Evolutionary conservation across 2,797 vertebrate species (phyloP).

Genomic region (Darevskia mixta): DNA sequence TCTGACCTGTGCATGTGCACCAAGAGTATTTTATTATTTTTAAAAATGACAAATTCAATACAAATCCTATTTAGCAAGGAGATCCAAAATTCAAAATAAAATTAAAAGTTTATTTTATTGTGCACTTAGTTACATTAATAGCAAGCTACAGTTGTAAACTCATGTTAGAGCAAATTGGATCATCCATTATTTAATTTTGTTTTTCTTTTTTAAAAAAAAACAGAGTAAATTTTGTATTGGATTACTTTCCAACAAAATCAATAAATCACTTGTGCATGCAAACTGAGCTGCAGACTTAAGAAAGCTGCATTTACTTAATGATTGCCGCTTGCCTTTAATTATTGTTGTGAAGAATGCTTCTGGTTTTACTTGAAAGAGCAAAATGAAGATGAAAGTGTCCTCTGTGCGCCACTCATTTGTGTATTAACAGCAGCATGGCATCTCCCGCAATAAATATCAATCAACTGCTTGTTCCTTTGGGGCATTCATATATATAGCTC

Average conservation of each 20-base stretch:
- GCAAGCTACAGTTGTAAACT: slow-evolving; percentile 29
- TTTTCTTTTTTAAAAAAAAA: neutral
- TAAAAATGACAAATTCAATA: neutral
- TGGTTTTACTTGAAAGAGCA: slow-evolving; percentile 16
- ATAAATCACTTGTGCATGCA: slow-evolving; percentile 8
- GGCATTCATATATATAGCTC: neutral
- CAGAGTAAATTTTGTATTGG: slow-evolving; percentile 6
- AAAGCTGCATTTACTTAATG: slow-evolving; percentile 25
- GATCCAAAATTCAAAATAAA: slow-evolving; percentile 24
- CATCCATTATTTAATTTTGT: slow-evolving; percentile 46
- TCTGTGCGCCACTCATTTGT: neutral
- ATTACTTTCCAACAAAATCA: slow-evolving; percentile 27
- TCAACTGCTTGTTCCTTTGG: slow-evolving; percentile 43
- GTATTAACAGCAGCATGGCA: slow-evolving; percentile 22
- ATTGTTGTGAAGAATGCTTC: neutral
- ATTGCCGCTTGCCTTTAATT: neutral
- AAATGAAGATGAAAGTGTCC: neutral
- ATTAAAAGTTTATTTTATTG: slow-evolving; percentile 6
- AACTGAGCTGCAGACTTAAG: neutral
- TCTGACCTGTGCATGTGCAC: neutral
- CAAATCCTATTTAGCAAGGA: neutral
- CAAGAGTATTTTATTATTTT: neutral
- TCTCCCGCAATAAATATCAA: slow-evolving; percentile 50
- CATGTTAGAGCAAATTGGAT: slow-evolving; percentile 45
- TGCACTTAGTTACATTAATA: slow-evolving; percentile 30